phyloP scores from a whole-genome alignment of 1,140 invertebrate species.

The Phymastichus coffea region DNA sequence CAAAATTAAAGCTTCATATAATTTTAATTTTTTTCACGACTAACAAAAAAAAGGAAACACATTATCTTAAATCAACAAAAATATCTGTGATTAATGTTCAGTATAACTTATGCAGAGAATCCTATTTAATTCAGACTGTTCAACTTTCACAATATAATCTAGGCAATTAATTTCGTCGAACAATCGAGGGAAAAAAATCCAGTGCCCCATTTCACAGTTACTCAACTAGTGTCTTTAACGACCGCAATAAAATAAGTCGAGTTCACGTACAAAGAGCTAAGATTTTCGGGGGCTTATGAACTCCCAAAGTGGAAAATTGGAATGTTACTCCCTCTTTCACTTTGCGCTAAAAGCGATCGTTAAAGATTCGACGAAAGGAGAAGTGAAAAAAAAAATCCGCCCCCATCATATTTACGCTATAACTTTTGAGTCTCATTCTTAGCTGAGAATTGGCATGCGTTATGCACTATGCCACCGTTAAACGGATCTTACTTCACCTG shows the following conservation, averaged over 20 bases:
- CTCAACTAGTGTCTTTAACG: slow-evolving; percentile 29
- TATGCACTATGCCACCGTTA: too few relatives aligned
- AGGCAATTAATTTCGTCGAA: slow-evolving; percentile 16
- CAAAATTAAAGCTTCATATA: too few relatives aligned
- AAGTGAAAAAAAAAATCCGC: not conserved
- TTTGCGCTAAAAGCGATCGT: slow-evolving; percentile 36
- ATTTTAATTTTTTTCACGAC: too few relatives aligned
- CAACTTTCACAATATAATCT: slow-evolving; percentile 9
- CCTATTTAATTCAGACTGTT: too few relatives aligned
- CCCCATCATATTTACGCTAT: too few relatives aligned
- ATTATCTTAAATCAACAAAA: too few relatives aligned
- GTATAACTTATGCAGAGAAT: too few relatives aligned
- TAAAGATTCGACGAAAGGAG: slow-evolving; percentile 26
- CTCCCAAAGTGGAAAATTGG: slow-evolving; percentile 37
- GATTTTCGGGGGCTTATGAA: slow-evolving; percentile 14
- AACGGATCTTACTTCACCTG: too few relatives aligned
- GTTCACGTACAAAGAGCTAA: slow-evolving; percentile 15
- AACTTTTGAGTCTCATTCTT: too few relatives aligned
- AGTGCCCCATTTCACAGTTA: slow-evolving; percentile 10
- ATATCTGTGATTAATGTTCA: too few relatives aligned
- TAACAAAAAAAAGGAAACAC: too few relatives aligned
- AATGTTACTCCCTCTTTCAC: slow-evolving; percentile 44
- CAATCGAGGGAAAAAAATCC: not conserved
- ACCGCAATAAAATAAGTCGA: slow-evolving; percentile 20
- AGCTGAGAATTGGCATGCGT: too few relatives aligned